These are phyloP conservation scores for Coecobrya sp. DNA, from an alignment of 2,888 invertebrate species.

Conservation along the genomic window DNA sequence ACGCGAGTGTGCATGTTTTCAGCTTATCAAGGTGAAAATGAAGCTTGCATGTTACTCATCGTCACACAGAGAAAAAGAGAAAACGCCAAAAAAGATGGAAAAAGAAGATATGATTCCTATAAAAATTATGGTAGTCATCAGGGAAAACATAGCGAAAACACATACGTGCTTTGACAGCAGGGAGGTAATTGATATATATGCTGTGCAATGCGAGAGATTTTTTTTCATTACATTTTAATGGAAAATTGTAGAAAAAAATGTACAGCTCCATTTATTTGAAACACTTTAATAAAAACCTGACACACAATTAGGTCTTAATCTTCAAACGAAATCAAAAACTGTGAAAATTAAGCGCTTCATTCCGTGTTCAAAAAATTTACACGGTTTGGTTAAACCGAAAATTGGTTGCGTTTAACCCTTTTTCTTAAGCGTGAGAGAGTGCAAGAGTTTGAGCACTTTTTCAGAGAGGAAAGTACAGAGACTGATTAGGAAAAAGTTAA, in stretches of 20 bases:
- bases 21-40: not conserved
- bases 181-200: conserved; percentile 68
- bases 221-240: conserved; percentile 54
- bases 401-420: conserved; percentile 16
- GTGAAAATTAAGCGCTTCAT: conserved; percentile 51
- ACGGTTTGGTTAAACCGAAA: conserved; percentile 52
- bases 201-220: no score
- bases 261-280: conserved; percentile 58
- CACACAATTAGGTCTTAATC: conserved; percentile 58
- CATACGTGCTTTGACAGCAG: conserved; percentile 56
- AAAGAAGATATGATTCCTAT: conserved; percentile 43
- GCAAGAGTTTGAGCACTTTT: conserved; percentile 8
- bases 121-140: conserved; percentile 29
- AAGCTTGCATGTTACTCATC: not conserved
- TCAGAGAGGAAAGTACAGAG: not conserved
- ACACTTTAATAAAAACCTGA: conserved; percentile 33
- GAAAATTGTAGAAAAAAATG: conserved; percentile 26
- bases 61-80: not conserved
- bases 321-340: conserved; percentile 68
- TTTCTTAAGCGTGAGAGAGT: conserved; percentile 43
- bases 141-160: conserved; percentile 33
- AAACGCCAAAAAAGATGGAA: conserved; percentile 15
- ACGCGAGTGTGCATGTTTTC: conserved; percentile 3
- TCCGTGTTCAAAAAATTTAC: conserved; percentile 26
- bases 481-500: not conserved